Percentiles rank a stretch among this genome's conserved stretches.
These are phyloP conservation scores for Mimas tiliae DNA, from an alignment of 2,888 invertebrate species.

Conservation along the genomic window DNA sequence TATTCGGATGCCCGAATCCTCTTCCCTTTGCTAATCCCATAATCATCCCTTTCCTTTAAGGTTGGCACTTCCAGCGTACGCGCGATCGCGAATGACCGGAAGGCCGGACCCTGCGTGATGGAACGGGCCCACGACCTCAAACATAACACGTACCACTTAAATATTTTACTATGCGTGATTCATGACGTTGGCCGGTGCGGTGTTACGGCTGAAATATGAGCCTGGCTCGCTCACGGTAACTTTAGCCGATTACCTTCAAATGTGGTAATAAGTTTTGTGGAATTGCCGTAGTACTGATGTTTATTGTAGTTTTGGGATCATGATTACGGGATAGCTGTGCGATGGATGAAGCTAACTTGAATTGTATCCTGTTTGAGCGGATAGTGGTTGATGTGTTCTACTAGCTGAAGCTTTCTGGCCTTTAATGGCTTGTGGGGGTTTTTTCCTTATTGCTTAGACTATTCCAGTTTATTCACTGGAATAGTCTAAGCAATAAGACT, in stretches of 20 bases:
- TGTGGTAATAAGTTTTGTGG: conserved; percentile 8
- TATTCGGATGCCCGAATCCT: too few species aligned
- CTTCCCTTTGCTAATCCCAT: too few species aligned
- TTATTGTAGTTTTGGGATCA: not conserved
- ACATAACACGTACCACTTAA: conserved; percentile 17
- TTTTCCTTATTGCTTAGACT: too few species aligned
- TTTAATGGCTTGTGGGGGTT: too few species aligned
- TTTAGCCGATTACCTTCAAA: conserved; percentile 1
- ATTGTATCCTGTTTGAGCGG: not conserved
- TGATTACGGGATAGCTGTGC: not conserved
- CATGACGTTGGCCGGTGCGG: conserved; percentile 1
- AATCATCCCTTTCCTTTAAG: too few species aligned
- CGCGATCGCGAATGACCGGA: conserved; percentile 23
- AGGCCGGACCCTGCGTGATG: conserved; percentile 27
- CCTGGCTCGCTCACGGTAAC: not conserved
- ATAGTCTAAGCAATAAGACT: too few species aligned
- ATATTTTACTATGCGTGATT: conserved; percentile 24
- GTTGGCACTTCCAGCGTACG: not conserved
- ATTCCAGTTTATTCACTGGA: too few species aligned
- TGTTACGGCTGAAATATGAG: conserved; percentile 9
- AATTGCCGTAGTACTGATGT: not conserved
- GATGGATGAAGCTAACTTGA: not conserved
- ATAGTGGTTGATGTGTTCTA: not conserved
- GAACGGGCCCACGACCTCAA: not conserved
- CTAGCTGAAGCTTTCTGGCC: not conserved